Conservation (phyloP, 35 echinoderm and acorn worm genomes). For the Heliocidaris erythrogramma region DNA sequence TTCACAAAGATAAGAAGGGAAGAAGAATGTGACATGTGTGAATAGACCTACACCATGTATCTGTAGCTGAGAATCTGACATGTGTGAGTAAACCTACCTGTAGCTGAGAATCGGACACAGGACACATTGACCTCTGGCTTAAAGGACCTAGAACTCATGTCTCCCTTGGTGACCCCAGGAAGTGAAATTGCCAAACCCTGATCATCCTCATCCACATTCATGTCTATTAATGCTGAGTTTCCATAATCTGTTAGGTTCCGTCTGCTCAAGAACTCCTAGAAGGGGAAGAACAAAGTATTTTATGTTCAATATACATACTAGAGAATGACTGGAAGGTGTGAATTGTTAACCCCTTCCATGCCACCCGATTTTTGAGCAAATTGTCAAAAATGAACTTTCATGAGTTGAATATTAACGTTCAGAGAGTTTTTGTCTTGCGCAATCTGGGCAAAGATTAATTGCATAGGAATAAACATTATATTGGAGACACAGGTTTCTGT, state of each 20-base stretch:
- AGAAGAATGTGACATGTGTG: too few species aligned
- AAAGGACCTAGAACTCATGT: conserved; percentile 89
- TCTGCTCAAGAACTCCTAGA: conserved; percentile 79
- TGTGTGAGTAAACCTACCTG: too few species aligned
- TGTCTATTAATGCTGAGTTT: conserved; percentile 76
- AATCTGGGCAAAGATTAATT: too few species aligned
- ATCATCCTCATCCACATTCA: conserved; percentile 53
- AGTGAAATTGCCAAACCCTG: conserved; percentile 36
- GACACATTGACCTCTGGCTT: conserved; percentile 85
- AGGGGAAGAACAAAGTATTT: not conserved
- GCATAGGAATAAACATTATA: too few species aligned
- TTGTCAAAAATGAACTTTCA: too few species aligned
- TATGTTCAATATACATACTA: too few species aligned
- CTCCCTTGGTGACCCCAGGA: conserved; percentile 80
- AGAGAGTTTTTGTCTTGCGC: too few species aligned
- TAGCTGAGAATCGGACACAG: conserved; percentile 87
- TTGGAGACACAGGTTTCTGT: too few species aligned
- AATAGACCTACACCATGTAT: conserved; percentile 60
- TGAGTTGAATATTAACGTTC: too few species aligned
- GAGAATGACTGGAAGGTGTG: not conserved
- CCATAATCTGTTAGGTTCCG: conserved; percentile 96
- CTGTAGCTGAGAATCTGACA: conserved; percentile 96
- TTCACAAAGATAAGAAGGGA: too few species aligned
- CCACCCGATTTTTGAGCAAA: too few species aligned
- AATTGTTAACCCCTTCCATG: too few species aligned